Conservation (phyloP, 53 echinoderm and acorn worm genomes). For the Henricia sp. region DNA sequence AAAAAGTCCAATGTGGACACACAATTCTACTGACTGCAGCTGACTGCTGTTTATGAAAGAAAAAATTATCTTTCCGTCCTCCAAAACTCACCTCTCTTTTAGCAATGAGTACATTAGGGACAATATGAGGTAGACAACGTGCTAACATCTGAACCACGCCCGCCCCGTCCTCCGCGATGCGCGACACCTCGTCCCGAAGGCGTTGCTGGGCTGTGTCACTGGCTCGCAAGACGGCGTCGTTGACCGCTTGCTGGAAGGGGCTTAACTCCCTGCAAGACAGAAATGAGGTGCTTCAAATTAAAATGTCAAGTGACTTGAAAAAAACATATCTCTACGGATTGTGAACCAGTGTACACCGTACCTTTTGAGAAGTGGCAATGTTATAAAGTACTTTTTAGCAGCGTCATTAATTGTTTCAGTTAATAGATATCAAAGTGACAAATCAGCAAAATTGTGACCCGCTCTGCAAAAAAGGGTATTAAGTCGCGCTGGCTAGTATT, state of each 20-base stretch:
- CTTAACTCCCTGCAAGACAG: constrained; percentile 68
- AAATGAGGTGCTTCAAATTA: neutral
- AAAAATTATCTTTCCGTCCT: neutral
- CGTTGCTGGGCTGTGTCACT: constrained; percentile 72
- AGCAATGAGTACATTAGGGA: constrained; percentile 97
- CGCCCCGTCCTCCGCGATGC: constrained; percentile 70
- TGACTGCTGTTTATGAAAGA: too few species aligned
- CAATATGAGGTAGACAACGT: constrained; percentile 89
- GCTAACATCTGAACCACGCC: constrained; percentile 93
- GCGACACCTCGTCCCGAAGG: constrained; percentile 88
- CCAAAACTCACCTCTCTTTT: constrained; percentile 83
- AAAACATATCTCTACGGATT: too few species aligned
- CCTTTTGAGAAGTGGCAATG: too few species aligned
- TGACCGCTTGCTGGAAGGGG: constrained; percentile 80
- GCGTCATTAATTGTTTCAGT: too few species aligned
- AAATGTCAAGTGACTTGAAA: too few species aligned
- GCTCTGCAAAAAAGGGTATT: too few species aligned
- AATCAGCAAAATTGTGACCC: too few species aligned
- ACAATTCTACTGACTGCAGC: neutral
- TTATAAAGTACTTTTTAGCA: too few species aligned
- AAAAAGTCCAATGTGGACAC: neutral
- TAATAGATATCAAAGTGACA: too few species aligned
- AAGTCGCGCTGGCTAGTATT: too few species aligned
- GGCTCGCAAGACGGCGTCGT: constrained; percentile 75
- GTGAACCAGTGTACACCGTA: too few species aligned